Evolutionary conservation across 2,888 invertebrate genomes (phyloP).

Genomic region (Drosophila subquinaria): DNA sequence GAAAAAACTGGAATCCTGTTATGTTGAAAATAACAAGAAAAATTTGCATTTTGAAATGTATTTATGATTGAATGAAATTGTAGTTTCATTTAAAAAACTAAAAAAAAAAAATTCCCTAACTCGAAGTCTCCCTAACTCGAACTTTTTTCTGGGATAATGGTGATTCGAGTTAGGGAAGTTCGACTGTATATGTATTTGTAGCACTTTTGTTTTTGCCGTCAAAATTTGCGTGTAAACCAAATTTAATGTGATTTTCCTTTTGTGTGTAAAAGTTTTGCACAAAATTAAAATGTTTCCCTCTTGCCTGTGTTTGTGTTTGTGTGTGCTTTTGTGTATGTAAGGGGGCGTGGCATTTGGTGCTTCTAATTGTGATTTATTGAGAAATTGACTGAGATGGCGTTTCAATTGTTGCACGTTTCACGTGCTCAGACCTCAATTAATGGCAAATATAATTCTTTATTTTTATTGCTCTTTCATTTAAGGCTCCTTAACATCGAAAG

Average conservation of each 20-base stretch:
- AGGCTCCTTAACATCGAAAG: neutral
- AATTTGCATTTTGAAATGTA: too few species aligned
- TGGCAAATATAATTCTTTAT: neutral
- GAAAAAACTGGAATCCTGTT: too few species aligned
- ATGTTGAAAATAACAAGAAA: too few species aligned
- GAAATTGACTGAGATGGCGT: constrained; percentile 23
- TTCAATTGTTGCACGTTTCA: constrained; percentile 23
- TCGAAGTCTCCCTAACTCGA: too few species aligned
- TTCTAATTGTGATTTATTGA: constrained; percentile 45
- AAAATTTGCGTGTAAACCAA: constrained; percentile 43
- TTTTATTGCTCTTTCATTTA: neutral
- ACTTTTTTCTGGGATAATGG: too few species aligned
- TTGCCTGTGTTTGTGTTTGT: neutral
- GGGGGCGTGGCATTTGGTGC: constrained; percentile 21
- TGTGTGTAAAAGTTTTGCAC: constrained; percentile 27
- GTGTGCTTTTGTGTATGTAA: neutral
- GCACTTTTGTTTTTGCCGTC: constrained; percentile 31
- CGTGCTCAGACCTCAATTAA: constrained; percentile 1
- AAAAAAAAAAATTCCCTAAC: too few species aligned
- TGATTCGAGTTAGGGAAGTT: too few species aligned
- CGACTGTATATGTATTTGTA: constrained; percentile 29
- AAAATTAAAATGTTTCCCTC: constrained; percentile 31
- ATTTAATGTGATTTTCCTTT: constrained; percentile 36
- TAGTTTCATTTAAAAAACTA: too few species aligned
- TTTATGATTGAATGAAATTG: too few species aligned